Conservation (phyloP, 2,113 vertebrate genomes). For the Python bivittatus region DNA sequence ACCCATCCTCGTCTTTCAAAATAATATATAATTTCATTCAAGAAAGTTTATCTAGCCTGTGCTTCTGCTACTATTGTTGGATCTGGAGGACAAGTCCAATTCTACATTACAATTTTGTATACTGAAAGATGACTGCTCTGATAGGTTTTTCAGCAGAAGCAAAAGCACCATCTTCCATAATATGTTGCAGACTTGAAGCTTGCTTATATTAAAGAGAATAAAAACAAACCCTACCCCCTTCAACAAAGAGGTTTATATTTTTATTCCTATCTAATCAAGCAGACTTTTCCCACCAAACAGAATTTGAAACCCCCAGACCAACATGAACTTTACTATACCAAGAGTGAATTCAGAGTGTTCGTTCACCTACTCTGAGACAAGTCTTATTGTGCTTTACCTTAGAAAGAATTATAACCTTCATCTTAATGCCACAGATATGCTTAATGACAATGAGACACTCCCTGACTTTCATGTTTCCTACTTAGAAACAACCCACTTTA, state of each 20-base stretch:
- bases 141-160: background rate
- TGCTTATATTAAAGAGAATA: background rate
- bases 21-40: slow-evolving; percentile 10
- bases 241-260: background rate
- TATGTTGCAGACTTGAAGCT: background rate
- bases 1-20: slow-evolving; percentile 11
- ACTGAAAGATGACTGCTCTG: background rate
- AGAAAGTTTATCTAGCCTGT: background rate
- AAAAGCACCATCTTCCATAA: background rate
- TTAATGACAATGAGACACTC: no score
- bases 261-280: background rate
- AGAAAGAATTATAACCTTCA: no score
- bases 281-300: background rate
- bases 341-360: background rate
- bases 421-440: no score
- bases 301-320: background rate
- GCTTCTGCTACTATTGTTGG: background rate
- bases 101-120: background rate
- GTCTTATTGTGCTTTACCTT: no score
- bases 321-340: background rate
- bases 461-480: no score
- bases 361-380: no score
- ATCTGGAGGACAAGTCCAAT: background rate
- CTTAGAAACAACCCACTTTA: no score
- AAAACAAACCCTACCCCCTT: background rate